phyloP scores from a whole-genome alignment of 2,797 vertebrate species.

The Aldrovandia affinis region DNA sequence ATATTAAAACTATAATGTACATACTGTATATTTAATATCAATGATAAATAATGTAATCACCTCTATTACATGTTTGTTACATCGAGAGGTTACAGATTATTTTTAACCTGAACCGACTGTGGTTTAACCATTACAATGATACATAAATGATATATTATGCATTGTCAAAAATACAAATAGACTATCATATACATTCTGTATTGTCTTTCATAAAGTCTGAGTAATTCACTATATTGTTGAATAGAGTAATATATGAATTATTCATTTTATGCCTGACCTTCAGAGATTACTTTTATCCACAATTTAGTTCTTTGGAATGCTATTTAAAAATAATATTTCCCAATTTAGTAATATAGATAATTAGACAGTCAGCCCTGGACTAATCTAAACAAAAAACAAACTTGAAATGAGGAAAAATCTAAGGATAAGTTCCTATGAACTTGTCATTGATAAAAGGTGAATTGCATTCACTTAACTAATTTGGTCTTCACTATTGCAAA shows the following conservation, averaged over 20 bases:
- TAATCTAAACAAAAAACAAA: too few species aligned
- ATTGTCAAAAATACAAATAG: neutral
- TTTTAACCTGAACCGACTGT: neutral
- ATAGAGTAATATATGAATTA: neutral
- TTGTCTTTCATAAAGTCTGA: slow-evolving; percentile 1
- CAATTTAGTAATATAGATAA: neutral
- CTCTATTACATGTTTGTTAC: neutral
- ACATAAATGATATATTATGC: neutral
- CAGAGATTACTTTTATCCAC: neutral
- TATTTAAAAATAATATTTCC: neutral
- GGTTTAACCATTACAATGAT: neutral
- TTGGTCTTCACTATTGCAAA: neutral
- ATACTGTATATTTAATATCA: neutral
- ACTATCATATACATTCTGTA: neutral
- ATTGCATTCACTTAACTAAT: slow-evolving; percentile 3
- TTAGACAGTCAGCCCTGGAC: neutral
- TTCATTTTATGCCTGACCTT: neutral
- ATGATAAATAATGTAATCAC: neutral
- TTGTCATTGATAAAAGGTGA: neutral
- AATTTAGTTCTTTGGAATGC: neutral
- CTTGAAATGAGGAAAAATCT: neutral
- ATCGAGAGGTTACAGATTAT: neutral
- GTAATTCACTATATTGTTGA: neutral
- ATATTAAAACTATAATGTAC: neutral
- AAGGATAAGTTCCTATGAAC: neutral